Conservation (phyloP, 2,888 invertebrate species). For the Megamerina dolium region DNA sequence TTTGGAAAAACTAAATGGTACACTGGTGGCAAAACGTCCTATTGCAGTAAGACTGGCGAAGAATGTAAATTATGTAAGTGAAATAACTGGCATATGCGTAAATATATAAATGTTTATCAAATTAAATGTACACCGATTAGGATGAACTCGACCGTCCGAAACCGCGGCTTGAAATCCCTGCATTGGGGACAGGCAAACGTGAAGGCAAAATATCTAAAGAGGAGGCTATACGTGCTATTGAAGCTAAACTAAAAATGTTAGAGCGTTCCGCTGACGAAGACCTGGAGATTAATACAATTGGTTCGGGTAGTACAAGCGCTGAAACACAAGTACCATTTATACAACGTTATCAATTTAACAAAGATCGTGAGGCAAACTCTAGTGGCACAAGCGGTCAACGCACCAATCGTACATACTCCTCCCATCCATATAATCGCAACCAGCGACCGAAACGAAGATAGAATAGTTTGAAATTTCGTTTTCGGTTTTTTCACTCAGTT, state of each 20-base stretch:
- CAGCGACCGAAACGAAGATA: slow-evolving; percentile 41
- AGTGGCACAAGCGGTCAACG: slow-evolving; percentile 19
- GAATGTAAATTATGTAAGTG: slow-evolving; percentile 60
- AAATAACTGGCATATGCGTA: too few relatives aligned
- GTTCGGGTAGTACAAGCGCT: slow-evolving; percentile 30
- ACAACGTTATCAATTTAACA: slow-evolving; percentile 60
- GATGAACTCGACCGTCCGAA: slow-evolving; percentile 72
- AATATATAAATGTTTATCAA: too few relatives aligned
- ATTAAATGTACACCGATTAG: too few relatives aligned
- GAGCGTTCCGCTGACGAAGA: slow-evolving; percentile 65
- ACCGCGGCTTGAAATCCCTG: slow-evolving; percentile 71
- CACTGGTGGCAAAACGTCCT: slow-evolving; percentile 65
- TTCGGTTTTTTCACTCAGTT: not conserved
- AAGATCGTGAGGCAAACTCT: slow-evolving; percentile 32
- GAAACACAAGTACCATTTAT: slow-evolving; percentile 62
- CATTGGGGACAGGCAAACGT: slow-evolving; percentile 60
- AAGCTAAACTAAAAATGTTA: slow-evolving; percentile 78
- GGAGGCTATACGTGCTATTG: slow-evolving; percentile 80
- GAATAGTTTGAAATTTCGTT: slow-evolving; percentile 4
- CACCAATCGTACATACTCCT: slow-evolving; percentile 28
- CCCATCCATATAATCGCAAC: slow-evolving; percentile 40
- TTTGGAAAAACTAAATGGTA: slow-evolving; percentile 67
- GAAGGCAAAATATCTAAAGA: slow-evolving; percentile 65
- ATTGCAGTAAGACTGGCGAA: slow-evolving; percentile 79
- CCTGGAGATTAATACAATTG: slow-evolving; percentile 67